These are phyloP conservation scores for Equus quagga DNA, from an alignment of 2,113 vertebrate species.

Conservation along the genomic window DNA sequence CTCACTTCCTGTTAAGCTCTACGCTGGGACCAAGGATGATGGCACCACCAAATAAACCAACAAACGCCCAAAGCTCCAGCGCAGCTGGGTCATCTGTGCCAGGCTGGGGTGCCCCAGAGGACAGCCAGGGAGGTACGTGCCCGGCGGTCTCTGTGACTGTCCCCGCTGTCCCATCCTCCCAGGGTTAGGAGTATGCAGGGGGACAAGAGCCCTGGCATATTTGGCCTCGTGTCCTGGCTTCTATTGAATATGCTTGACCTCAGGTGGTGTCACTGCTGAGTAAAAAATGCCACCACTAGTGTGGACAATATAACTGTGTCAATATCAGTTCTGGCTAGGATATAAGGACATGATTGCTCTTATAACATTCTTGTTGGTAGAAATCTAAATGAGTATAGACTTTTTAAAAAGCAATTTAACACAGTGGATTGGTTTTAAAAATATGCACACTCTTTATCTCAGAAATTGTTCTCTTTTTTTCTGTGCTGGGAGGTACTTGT, in stretches of 20 bases:
- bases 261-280: not conserved
- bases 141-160: not conserved
- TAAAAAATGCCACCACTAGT: too few relatives aligned
- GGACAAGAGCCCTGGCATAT: too few relatives aligned
- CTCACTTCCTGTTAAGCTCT: not conserved
- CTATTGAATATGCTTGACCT: not conserved
- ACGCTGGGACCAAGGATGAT: too few relatives aligned
- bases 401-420: not conserved
- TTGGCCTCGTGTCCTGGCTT: not conserved
- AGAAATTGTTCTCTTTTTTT: accelerated
- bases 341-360: not conserved
- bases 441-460: not conserved
- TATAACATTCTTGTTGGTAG: not conserved
- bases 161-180: not conserved
- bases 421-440: not conserved
- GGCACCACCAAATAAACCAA: too few relatives aligned
- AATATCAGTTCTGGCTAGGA: not conserved
- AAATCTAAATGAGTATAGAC: not conserved
- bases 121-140: not conserved
- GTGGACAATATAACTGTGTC: not conserved
- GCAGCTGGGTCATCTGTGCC: not conserved
- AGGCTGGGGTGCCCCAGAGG: not conserved
- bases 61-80: not conserved
- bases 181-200: not conserved
- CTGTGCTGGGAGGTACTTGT: not conserved